Evolutionary conservation across 2,888 invertebrate species (phyloP), one percentile per base, ranked within the genome.

Genomic region (Caenorhabditis imperialis): DNA sequence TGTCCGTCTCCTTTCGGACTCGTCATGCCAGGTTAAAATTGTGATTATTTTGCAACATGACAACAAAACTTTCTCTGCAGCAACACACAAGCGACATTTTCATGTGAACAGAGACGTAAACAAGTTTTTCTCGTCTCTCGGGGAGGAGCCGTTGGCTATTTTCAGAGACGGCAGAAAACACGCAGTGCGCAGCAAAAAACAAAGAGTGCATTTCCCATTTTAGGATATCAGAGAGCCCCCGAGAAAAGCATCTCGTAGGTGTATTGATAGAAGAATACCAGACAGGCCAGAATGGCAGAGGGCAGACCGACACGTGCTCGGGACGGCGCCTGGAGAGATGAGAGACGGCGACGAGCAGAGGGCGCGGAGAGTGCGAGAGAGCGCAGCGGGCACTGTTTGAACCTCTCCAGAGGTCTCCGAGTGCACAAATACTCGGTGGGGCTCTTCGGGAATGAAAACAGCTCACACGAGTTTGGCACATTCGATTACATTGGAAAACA

Each of bases 221-320:
- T 37, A 40, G 10, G 51, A 33, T 45, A 14, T 42, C 23, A 33
- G n/a, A 25, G 45, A 63, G 45, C 8, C 5, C 12, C 23, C 23
- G 22, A 23, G 22, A 12, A 23, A 14, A 23, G 22, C 22, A 22
- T 10, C n/a, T 14, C 18, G 44, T 7, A 16, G 23, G 25, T n/a
- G 23, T 54, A 55, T 16, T 16, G 23, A n/a, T n/a, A n/a, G n/a
- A n/a, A n/a, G n/a, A n/a, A n/a, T n/a, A n/a, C n/a, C n/a, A n/a
- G n/a, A 30, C 30, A 10, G 10, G 10, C 6, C 10, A 45, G 23
- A 35, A 30, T 18, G 44, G 23, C 44, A 65, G 57, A 55, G 55
- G 55, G 65, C n/a, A n/a, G n/a, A n/a, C n/a, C n/a, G 65, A 50
- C 65, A 65, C 65, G 65, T 65, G 65, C 55, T 65, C 55, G 55